Evolutionary conservation across 1,140 invertebrate genomes (phyloP), one percentile per base, ranked within the genome.

Genomic region (Mya arenaria): DNA sequence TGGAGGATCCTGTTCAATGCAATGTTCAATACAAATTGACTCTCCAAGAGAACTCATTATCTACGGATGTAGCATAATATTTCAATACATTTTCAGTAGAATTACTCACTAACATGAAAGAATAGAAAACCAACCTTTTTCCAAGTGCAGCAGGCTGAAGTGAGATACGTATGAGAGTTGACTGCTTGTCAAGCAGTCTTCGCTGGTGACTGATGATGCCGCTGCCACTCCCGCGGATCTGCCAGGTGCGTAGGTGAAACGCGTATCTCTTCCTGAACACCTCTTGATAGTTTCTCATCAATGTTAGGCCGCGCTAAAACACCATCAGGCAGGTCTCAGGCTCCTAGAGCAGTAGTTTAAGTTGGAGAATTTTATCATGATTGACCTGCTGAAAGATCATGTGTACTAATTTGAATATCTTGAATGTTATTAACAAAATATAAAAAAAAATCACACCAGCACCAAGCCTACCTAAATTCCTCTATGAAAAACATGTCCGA

Each of bases 231-330:
- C 93, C 81, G 34, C 17, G 58, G 44, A 98, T 93, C 19, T 96
- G 95, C 97, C 90, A 92, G 73, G 86, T 89, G 34, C 91, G 87
- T 44, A 93, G 72, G 69, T 92, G 91, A 72, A 89, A 93, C 0
- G 90, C 91, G 84, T 94, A 96, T 92, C 96, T 95, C 86, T 96
- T 95, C 69, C 97, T 94, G 91, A 98, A 98, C 4, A 97, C 97
- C 92, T 98, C 97, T 83, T 98, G 94, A 92, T 99, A 97, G 6
- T 97, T 98, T 91, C 97, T 97, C 13, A 98, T 92, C 32, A 99
- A 91, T 10, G 98, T 91, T 23, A 98, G 90, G 19, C 97, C 97
- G 80, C 97, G 94, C 90, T 99, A 97, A 75, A 98, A 97, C 72
- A 97, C 96, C 72, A 97, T 95, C 30, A 98, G 91, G 84, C 96